Evolutionary conservation across 2,797 vertebrate genomes (phyloP).

Genomic region (Hydrophis major): DNA sequence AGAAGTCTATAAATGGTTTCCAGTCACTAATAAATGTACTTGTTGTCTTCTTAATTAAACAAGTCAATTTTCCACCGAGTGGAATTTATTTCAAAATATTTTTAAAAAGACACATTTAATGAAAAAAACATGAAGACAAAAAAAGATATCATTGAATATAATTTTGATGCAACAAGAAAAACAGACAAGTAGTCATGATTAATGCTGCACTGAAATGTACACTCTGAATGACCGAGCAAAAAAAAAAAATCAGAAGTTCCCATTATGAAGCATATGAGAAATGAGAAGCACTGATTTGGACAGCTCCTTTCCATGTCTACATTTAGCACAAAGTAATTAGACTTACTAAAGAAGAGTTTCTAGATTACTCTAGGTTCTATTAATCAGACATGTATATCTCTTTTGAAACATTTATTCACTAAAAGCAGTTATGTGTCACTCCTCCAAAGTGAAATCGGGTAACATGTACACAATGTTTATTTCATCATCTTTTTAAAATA

Average conservation of each 20-base stretch:
- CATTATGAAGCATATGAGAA: not conserved
- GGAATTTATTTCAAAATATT: not conserved
- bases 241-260: not conserved
- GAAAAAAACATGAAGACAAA: not conserved
- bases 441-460: not conserved
- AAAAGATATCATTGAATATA: not conserved
- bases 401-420: not conserved
- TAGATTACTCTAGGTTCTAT: not conserved
- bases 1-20: not conserved
- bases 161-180: not conserved
- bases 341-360: not conserved
- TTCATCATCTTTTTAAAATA: not conserved
- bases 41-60: not conserved
- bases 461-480: not conserved
- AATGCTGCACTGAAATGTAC: not conserved
- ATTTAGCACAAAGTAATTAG: not conserved
- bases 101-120: not conserved
- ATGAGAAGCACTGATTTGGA: not conserved
- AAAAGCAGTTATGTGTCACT: not conserved
- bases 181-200: not conserved
- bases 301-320: not conserved
- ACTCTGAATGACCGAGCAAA: not conserved
- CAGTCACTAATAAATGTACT: not conserved
- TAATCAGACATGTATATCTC: not conserved
- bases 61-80: not conserved